Evolutionary conservation across 2,888 invertebrate species (phyloP), one percentile per base, ranked within the genome.

Genomic region (Sipha maydis): DNA sequence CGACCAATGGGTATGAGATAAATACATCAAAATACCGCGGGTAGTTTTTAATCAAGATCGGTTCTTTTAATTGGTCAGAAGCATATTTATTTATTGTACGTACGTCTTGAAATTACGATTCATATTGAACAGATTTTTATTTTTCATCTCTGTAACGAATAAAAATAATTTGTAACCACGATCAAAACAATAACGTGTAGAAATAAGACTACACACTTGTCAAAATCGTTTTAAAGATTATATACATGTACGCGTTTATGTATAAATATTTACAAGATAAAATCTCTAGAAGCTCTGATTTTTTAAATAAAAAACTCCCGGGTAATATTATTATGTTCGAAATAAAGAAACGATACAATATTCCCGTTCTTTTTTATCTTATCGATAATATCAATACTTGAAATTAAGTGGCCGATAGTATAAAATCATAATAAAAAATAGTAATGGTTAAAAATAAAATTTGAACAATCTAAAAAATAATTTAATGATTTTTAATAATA

Each of bases 1-100:
- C 83, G 83, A 83, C 83, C 56, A 73, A 73, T 34, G 11, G 48
- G 14, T 48, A 48, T 14, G 48, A 71, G 54, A 71, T 67, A 71
- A 54, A 83, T 83, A 71, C 69, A 17, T 83, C 31, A 67, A 67
- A 67, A 69, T 80, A 80, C 80, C 38, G 11, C 73, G 21, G n/a
- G 56, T 56, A 79, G 34, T 34, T 61, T 80, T 80, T 34, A 61
- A 80, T 80, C 61, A 34, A 80, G 61, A 80, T 80, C 17, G 38
- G 19, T 38, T 38, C 48, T 80, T 14, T 80, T 80, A 61, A 80
- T 80, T 38, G 79, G 56, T 80, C 61, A n/a, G 38, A 80, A 67
- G 8, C 34, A 61, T 21, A 61, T 61, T 3, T 21, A 21, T 56
- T n/a, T 54, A 34, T 34, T 54, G 54, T 54, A 54, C 17, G 25